Evolutionary conservation across 2,888 invertebrate species (phyloP).

Genomic region (Drosophila monieri): DNA sequence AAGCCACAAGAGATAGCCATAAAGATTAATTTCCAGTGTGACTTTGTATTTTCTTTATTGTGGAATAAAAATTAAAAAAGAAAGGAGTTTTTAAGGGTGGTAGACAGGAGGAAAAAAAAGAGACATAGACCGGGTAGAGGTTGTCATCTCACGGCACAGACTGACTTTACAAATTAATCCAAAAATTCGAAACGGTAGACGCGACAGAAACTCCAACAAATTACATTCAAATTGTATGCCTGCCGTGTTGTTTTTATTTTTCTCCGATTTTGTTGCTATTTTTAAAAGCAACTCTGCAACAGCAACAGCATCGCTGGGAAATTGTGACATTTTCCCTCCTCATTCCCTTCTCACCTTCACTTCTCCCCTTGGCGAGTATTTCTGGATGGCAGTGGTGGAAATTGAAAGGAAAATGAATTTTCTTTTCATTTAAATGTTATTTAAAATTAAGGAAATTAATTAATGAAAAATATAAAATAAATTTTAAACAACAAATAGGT

Average conservation of each 20-base stretch:
- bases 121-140: conserved; percentile 1
- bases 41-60: background rate
- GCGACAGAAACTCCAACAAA: conserved; percentile 55
- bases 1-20: background rate
- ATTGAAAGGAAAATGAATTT: background rate
- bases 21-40: background rate
- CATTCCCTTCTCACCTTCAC: conserved; percentile 7
- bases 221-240: conserved; percentile 65
- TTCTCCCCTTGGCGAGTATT: background rate
- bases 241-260: conserved; percentile 24
- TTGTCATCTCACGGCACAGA: conserved; percentile 50
- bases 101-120: conserved; percentile 36
- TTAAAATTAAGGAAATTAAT: background rate
- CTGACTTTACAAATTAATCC: conserved; percentile 76
- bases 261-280: conserved; percentile 57
- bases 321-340: conserved; percentile 68
- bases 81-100: conserved; percentile 19
- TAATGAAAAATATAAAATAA: background rate
- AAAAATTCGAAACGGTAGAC: conserved; percentile 76
- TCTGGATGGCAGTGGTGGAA: conserved; percentile 6
- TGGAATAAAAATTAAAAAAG: background rate
- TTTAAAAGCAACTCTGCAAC: conserved; percentile 48
- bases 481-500: background rate
- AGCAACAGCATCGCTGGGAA: conserved; percentile 52
- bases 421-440: background rate